These are phyloP conservation scores for Scophthalmus maximus DNA, from an alignment of 2,113 vertebrate species.

Conservation along the genomic window DNA sequence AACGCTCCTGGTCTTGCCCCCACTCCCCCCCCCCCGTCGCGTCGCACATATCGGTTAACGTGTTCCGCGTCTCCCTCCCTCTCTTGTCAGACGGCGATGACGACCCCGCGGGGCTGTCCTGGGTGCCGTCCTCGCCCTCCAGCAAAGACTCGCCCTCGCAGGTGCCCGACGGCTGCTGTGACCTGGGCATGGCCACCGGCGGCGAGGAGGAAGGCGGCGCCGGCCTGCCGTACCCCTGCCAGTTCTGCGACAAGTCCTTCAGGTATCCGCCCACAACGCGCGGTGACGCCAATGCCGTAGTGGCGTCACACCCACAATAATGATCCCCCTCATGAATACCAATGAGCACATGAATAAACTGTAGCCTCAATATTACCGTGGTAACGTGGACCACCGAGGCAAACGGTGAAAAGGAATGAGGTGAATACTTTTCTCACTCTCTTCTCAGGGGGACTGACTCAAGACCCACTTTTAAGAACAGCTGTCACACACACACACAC, in stretches of 20 bases:
- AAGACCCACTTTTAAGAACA: conserved; percentile 67
- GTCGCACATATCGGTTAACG: not conserved
- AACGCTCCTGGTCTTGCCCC: conserved; percentile 60
- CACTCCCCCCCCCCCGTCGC: too few relatives aligned
- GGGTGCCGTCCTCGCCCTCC: conserved; percentile 99
- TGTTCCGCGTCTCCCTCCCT: conserved; percentile 38
- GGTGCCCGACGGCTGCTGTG: conserved; percentile 97
- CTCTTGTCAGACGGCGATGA: conserved; percentile 93
- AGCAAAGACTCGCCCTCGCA: conserved; percentile 99
- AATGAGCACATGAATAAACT: conserved; percentile 37
- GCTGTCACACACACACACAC: conserved; percentile 57
- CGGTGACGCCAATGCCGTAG: conserved; percentile 2
- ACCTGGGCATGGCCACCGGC: conserved; percentile 93
- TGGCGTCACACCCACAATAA: conserved; percentile 6
- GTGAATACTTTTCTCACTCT: conserved; percentile 64
- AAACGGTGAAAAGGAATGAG: conserved; percentile 56
- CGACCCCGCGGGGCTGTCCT: conserved; percentile 95
- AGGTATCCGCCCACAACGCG: conserved; percentile 76
- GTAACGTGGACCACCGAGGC: conserved; percentile 43
- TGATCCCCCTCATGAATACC: conserved; percentile 34
- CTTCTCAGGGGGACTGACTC: conserved; percentile 43
- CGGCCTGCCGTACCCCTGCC: conserved; percentile 97
- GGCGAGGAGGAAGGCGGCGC: conserved; percentile 97
- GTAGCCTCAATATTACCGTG: conserved; percentile 39
- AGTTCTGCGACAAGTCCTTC: conserved; percentile 99